These are phyloP conservation scores for Caranx melampygus DNA, from an alignment of 2,113 vertebrate genomes.

Conservation along the genomic window DNA sequence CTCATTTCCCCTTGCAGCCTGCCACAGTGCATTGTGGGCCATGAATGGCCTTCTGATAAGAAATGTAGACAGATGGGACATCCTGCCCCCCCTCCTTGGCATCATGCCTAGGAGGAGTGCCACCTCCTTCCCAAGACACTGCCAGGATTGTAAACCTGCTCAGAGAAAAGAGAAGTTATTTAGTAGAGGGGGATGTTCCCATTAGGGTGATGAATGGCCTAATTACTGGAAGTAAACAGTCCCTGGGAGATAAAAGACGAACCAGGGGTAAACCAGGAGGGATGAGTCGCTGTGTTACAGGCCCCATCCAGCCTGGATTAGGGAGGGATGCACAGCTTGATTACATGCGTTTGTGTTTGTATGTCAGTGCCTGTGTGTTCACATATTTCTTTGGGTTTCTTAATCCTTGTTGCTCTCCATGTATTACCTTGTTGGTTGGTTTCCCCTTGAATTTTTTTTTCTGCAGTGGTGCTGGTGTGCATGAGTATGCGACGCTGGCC, in stretches of 20 bases:
- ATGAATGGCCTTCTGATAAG: constrained; percentile 47
- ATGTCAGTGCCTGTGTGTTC: constrained; percentile 9
- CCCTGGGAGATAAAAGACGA: constrained; percentile 74
- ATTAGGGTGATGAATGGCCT: constrained; percentile 83
- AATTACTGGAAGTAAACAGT: constrained; percentile 82
- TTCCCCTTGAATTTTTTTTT: too few relatives aligned
- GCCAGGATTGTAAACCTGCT: constrained; percentile 56
- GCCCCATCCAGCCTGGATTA: constrained; percentile 63
- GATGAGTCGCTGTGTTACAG: constrained; percentile 62
- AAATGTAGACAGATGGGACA: constrained; percentile 71
- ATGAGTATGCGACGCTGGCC: too few relatives aligned
- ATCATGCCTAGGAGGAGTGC: constrained; percentile 41
- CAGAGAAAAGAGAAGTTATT: constrained; percentile 69
- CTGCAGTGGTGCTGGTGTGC: too few relatives aligned
- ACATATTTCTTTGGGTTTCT: constrained; percentile 19
- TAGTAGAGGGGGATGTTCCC: constrained; percentile 77
- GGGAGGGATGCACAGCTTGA: constrained; percentile 40
- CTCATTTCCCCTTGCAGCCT: constrained; percentile 5
- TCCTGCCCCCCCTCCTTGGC: constrained; percentile 45
- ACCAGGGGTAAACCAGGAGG: constrained; percentile 65
- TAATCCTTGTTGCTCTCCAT: constrained; percentile 32
- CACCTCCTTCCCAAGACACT: constrained; percentile 54
- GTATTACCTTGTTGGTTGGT: not conserved
- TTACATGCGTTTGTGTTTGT: constrained; percentile 25
- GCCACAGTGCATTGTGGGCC: constrained; percentile 36